Evolutionary conservation across 1,140 invertebrate genomes (phyloP), one percentile per base, ranked within the genome.

Genomic region (Tribolium madens): DNA sequence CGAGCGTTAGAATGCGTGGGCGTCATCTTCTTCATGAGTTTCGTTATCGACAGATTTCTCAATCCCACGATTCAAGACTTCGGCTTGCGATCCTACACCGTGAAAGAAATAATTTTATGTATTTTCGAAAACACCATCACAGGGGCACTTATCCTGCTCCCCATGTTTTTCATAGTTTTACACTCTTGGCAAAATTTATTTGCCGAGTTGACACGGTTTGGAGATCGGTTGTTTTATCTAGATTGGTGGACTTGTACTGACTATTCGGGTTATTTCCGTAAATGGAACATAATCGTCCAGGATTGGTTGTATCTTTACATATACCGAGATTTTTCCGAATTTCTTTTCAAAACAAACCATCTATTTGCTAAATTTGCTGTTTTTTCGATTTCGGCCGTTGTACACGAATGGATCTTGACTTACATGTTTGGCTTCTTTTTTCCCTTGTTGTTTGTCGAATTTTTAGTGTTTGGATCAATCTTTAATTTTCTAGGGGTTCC

Each of bases 241-340:
- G 92, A 98, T 81, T 98, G 97, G 97, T 98, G 97, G 97, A 97
- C 95, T 68, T 92, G 91, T 3, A 92, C 91, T 1, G 91, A 91
- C 1, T 98, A 93, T 84, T 90, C 90, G 0, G 88, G 87, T 4
- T 98, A 93, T 84, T 98, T 96, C 84, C 90, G 96, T 7, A 94
- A 93, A 7, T 98, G 97, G 97, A 98, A 98, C 85, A 89, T 94
- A 10, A 92, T 98, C 0, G 96, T 98, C 0, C 93, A 98, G 83
- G 95, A 97, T 77, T 98, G 96, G 96, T 87, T 98, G 0, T 95
- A 97, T 79, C 91, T 92, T 0, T 97, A 98, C 85, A 89, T 98
- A n/a, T 98, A 97, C 85, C 92, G 91, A 81, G 96, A 97, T 80
- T 83, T 94, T 14, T 91, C 91, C 50, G 89, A 89, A 60, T 87